These are phyloP conservation scores for Corydoras sp. DNA, from an alignment of 2,113 vertebrate species.

Conservation along the genomic window DNA sequence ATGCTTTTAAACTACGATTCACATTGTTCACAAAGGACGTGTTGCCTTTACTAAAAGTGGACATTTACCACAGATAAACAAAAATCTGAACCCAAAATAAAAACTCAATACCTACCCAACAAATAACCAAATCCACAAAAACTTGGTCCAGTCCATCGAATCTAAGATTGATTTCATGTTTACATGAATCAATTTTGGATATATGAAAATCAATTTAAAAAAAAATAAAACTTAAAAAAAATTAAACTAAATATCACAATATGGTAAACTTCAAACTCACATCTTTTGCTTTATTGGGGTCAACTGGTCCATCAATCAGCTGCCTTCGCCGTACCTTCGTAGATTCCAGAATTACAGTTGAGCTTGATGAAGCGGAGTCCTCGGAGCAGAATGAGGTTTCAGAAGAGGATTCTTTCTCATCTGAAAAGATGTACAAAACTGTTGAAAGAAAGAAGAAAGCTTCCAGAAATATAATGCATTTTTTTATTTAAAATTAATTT, in stretches of 20 bases:
- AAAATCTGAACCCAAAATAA: background rate
- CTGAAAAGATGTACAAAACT: background rate
- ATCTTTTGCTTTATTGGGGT: background rate
- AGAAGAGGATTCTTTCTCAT: conserved; percentile 1
- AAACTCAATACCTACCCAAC: background rate
- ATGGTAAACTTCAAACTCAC: background rate
- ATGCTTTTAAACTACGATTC: background rate
- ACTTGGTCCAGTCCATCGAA: no score
- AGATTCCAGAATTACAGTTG: conserved; percentile 5
- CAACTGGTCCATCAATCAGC: background rate
- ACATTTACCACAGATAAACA: background rate
- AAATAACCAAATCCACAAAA: background rate
- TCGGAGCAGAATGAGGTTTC: background rate
- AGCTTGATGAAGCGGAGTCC: background rate
- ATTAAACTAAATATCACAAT: background rate
- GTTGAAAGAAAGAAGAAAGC: background rate
- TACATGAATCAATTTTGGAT: background rate
- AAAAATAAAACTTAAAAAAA: background rate
- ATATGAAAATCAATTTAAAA: background rate
- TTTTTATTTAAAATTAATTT: background rate
- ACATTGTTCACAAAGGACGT: conserved; percentile 2
- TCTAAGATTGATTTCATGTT: no score
- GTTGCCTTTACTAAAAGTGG: background rate
- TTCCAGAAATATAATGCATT: background rate
- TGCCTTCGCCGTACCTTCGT: background rate